A percentile compares a stretch with the other conserved stretches of the same genome.
Evolutionary conservation across 2,797 vertebrate species (phyloP).

Genomic region (Schizopygopsis malacanthus): DNA sequence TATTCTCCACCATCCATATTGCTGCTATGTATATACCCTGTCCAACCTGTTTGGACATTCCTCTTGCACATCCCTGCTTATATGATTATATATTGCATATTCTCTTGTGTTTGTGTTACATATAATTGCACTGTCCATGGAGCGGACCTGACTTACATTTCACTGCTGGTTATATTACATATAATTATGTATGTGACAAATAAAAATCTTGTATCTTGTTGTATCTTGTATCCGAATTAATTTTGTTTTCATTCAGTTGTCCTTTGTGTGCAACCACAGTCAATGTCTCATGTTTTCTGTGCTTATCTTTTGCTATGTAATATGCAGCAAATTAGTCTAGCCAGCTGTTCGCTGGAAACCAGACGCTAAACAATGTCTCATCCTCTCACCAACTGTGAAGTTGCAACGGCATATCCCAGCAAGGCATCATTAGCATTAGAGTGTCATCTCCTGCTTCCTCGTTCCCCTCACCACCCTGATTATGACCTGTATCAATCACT

Average conservation of each 20-base stretch:
- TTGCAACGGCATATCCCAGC: constrained; percentile 21
- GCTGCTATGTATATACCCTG: too few species aligned
- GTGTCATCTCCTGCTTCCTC: constrained; percentile 32
- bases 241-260: constrained; percentile 43
- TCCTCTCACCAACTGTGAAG: constrained; percentile 41
- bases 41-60: too few species aligned
- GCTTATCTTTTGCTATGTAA: constrained; percentile 21
- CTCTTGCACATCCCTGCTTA: too few species aligned
- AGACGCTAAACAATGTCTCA: constrained; percentile 36
- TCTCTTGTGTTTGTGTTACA: too few species aligned
- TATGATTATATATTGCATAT: too few species aligned
- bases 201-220: too few species aligned
- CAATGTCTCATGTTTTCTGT: constrained; percentile 34
- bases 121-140: too few species aligned
- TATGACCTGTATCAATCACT: constrained; percentile 48
- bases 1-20: too few species aligned
- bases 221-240: constrained; percentile 12
- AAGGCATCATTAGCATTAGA: constrained; percentile 40
- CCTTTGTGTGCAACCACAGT: constrained; percentile 40
- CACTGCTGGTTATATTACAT: too few species aligned
- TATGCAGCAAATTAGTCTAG: constrained; percentile 25
- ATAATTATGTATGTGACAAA: too few species aligned
- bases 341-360: constrained; percentile 42
- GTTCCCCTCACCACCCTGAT: constrained; percentile 44
- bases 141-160: too few species aligned